Evolutionary conservation across 1,140 invertebrate genomes (phyloP).

Genomic region (Lasaia peninsularis): DNA sequence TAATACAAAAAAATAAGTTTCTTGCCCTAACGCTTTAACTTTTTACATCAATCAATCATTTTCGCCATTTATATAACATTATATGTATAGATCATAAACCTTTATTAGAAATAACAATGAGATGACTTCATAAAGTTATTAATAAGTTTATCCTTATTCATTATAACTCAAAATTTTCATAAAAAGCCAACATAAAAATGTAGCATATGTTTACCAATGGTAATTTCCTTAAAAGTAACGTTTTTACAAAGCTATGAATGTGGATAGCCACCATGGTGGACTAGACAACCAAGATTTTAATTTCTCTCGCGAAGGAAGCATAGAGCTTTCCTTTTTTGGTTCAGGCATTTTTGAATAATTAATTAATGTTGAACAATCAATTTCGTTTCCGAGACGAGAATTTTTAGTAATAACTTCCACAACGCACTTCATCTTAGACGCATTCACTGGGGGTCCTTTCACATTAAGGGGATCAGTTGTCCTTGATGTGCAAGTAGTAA

Average conservation of each 20-base stretch:
- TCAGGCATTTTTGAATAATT: conserved; percentile 56
- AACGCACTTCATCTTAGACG: conserved; percentile 46
- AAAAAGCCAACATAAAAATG: not conserved
- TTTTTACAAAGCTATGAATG: conserved; percentile 49
- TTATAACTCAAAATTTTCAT: conserved; percentile 2
- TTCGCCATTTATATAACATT: no score
- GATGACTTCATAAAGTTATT: no score
- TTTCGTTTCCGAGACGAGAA: conserved; percentile 33
- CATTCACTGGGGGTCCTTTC: conserved; percentile 42
- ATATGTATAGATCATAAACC: no score
- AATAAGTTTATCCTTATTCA: not conserved
- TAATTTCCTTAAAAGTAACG: not conserved
- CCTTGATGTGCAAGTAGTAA: conserved; percentile 17
- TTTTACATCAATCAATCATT: no score
- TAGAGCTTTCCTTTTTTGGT: conserved; percentile 42
- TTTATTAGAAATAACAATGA: no score
- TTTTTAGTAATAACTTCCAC: conserved; percentile 52
- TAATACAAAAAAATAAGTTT: no score
- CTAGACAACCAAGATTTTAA: conserved; percentile 54
- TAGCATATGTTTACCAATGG: not conserved
- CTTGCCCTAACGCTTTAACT: no score
- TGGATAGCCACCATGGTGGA: conserved; percentile 64
- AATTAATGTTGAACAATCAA: conserved; percentile 52
- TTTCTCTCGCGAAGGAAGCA: conserved; percentile 45
- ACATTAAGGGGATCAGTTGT: conserved; percentile 44